Percentiles rank a stretch among this genome's conserved stretches.
Conservation (phyloP, 2,888 invertebrate species). For the Mermis nigrescens region DNA sequence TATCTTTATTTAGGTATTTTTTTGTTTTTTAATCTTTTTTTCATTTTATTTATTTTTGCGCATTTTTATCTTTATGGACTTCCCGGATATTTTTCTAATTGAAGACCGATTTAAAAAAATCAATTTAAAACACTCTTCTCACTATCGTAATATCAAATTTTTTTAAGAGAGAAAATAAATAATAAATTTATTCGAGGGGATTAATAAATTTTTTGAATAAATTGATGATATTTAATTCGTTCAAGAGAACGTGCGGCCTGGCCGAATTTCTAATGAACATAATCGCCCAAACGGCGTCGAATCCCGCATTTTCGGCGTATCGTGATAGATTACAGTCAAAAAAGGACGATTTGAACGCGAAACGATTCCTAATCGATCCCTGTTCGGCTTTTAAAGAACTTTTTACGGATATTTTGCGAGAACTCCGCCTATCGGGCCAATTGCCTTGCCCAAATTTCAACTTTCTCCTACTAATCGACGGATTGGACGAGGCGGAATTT, state of each 20-base stretch:
- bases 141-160: no score
- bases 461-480: slow-evolving; percentile 55
- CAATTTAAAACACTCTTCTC: no score
- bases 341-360: slow-evolving; percentile 16
- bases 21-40: no score
- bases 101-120: no score
- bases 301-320: slow-evolving; percentile 64
- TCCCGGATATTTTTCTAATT: no score
- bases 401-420: slow-evolving; percentile 19
- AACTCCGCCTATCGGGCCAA: slow-evolving; percentile 8
- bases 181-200: no score
- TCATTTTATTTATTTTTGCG: no score
- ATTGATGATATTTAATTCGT: no score
- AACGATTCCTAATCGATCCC: slow-evolving; percentile 12
- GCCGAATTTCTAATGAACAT: slow-evolving; percentile 11
- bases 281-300: slow-evolving; percentile 54
- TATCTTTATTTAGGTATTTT: no score
- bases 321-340: slow-evolving; percentile 66
- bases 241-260: slow-evolving; percentile 12
- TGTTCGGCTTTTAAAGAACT: slow-evolving; percentile 17
- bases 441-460: not conserved
- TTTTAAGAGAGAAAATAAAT: no score
- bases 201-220: no score
- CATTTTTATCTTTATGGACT: no score
- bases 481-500: slow-evolving; percentile 82